Base-by-base conservation (phyloP, 2,113 vertebrate species). In the Paracanthobrama guichenoti region DNA sequence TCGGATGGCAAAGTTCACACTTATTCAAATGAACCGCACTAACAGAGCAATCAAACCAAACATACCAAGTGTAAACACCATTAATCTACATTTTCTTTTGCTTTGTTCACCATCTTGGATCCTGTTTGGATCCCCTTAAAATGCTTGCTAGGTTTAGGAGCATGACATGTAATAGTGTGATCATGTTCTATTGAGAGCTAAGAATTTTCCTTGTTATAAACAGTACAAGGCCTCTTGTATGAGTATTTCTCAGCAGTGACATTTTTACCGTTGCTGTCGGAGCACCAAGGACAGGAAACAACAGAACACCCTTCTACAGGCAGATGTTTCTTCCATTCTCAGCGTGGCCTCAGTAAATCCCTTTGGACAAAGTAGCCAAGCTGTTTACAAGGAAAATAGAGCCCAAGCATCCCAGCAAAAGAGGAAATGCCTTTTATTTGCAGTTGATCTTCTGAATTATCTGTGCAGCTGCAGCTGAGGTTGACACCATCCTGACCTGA, bases 361-460 rank as follows among this genome's bases (percentile, higher is more conserved):
- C 69, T 84, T 81, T 90, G 88, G 90, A 90, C 93, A 89, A 88
- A 86, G 87, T 74, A 89, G 42, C 89, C 86, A 84, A 85, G 86
- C 86, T 86, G 76, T 88, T 89, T 87, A 85, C 87, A 88, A 42
- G 67, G 16, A 59, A 75, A 64, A 84, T 53, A 79, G 42, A 35
- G 80, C 55, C 20, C 83, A 50, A n/a, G 76, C 86, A 77, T 84
- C 83, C 78, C 55, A 48, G 64, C 59, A 73, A 28, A 72, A 46
- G 84, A 86, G 86, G 88, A 89, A 88, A 87, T 87, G 77, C 71
- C 84, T 83, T 77, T 67, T 64, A 83, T 42, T 84, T 67, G 28
- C 50, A 42, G 12, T 66, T n/a, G 69, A 74, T 81, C 69, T 64
- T 79, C 53, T 50, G 67, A 72, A 67, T 79, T 50, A 55, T 74